Conservation (phyloP, 2,888 invertebrate species). For the Protodeltote pygarga region DNA sequence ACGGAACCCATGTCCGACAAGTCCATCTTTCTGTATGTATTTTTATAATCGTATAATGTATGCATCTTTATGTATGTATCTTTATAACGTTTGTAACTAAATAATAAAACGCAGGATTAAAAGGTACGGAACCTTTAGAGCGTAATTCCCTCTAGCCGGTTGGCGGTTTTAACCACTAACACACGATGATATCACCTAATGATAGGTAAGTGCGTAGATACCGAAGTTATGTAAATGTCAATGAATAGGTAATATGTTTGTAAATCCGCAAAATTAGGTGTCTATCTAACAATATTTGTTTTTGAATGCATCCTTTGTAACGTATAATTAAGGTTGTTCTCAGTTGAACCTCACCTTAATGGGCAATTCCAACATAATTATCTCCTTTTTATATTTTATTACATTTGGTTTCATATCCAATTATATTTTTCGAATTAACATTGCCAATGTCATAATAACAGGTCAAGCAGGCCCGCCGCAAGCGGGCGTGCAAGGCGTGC, state of each 20-base stretch:
- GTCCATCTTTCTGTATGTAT: too few species aligned
- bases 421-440: too few species aligned
- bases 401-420: background rate
- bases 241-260: slow-evolving; percentile 4
- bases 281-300: slow-evolving; percentile 6
- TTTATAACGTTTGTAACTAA: too few species aligned
- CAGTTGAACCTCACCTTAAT: background rate
- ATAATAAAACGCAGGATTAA: too few species aligned
- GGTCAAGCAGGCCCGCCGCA: too few species aligned
- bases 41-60: too few species aligned
- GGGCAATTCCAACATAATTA: slow-evolving; percentile 3
- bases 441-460: too few species aligned
- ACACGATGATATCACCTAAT: slow-evolving; percentile 38
- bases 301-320: slow-evolving; percentile 7
- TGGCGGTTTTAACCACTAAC: slow-evolving; percentile 5
- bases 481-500: too few species aligned
- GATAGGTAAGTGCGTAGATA: slow-evolving; percentile 23
- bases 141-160: slow-evolving; percentile 15
- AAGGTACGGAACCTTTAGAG: slow-evolving; percentile 2
- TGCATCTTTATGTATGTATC: too few species aligned
- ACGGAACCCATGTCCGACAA: too few species aligned
- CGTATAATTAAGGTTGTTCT: background rate
- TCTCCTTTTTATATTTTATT: too few species aligned
- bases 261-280: background rate
- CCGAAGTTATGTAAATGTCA: slow-evolving; percentile 13